Conservation (phyloP, 2,113 vertebrate genomes). For the Zosterops borbonicus region DNA sequence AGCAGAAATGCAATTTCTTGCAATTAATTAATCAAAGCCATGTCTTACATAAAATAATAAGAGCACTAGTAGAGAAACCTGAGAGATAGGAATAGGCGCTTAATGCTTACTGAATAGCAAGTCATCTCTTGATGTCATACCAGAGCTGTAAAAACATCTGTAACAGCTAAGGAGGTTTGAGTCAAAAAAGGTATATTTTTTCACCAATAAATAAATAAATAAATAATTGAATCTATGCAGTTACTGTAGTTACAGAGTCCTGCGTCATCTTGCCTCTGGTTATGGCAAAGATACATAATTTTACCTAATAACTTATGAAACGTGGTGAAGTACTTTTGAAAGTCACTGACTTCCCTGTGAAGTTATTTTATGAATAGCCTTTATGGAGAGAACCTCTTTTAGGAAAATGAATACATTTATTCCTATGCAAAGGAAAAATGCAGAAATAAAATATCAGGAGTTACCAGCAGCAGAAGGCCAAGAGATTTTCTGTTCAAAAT, state of each 20-base stretch:
- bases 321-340: not conserved
- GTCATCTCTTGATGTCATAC: not conserved
- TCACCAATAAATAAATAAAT: no score
- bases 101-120: not conserved
- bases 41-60: not conserved
- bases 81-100: not conserved
- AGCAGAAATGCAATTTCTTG: not conserved
- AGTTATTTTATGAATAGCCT: not conserved
- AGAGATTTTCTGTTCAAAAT: not conserved
- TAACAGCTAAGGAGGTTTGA: not conserved
- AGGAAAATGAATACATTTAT: not conserved
- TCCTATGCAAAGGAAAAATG: not conserved
- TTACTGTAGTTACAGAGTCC: not conserved
- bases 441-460: not conserved
- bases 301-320: conserved; percentile 6
- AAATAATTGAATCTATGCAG: not conserved
- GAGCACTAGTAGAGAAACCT: not conserved
- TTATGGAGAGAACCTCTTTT: not conserved
- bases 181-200: not conserved
- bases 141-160: not conserved
- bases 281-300: not conserved
- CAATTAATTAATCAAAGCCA: not conserved
- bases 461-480: not conserved
- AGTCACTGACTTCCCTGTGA: not conserved
- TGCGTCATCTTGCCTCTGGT: not conserved